Percentiles rank a stretch among this genome's conserved stretches.
These are phyloP conservation scores for Eudasyphora cyanicolor DNA, from an alignment of 2,888 invertebrate genomes.

Conservation along the genomic window DNA sequence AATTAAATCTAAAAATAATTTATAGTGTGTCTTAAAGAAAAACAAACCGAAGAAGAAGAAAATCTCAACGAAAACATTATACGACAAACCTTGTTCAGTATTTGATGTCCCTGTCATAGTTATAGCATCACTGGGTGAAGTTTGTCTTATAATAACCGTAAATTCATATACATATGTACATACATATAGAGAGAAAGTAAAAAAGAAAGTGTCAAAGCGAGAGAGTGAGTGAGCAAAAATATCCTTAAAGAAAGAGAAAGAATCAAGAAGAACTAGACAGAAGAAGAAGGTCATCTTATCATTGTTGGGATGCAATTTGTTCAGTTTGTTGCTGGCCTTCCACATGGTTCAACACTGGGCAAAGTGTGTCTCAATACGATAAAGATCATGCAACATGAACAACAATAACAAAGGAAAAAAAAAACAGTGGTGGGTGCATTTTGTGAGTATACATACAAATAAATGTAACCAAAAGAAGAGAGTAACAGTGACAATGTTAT, in stretches of 20 bases:
- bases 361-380: slow-evolving; percentile 75
- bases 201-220: neutral
- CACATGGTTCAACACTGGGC: slow-evolving; percentile 76
- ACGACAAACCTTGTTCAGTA: slow-evolving; percentile 76
- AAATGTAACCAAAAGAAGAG: too few species aligned
- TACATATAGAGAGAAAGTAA: neutral
- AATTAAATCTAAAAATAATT: neutral
- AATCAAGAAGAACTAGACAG: neutral
- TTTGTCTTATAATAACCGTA: slow-evolving; percentile 77
- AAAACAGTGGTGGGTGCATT: neutral
- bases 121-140: slow-evolving; percentile 78
- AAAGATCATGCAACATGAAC: slow-evolving; percentile 1
- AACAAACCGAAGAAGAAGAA: neutral
- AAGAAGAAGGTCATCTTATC: slow-evolving; percentile 24
- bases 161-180: slow-evolving; percentile 49
- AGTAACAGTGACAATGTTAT: neutral
- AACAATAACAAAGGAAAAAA: neutral
- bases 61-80: slow-evolving; percentile 69
- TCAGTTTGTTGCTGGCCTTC: slow-evolving; percentile 71
- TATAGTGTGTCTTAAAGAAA: neutral
- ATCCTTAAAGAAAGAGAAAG: neutral
- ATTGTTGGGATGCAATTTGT: slow-evolving; percentile 73
- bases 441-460: neutral
- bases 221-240: neutral
- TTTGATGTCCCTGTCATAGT: slow-evolving; percentile 66